These are phyloP conservation scores for Microctenopoma stevenorrisi DNA, from an alignment of 2,797 vertebrate genomes.

Conservation along the genomic window DNA sequence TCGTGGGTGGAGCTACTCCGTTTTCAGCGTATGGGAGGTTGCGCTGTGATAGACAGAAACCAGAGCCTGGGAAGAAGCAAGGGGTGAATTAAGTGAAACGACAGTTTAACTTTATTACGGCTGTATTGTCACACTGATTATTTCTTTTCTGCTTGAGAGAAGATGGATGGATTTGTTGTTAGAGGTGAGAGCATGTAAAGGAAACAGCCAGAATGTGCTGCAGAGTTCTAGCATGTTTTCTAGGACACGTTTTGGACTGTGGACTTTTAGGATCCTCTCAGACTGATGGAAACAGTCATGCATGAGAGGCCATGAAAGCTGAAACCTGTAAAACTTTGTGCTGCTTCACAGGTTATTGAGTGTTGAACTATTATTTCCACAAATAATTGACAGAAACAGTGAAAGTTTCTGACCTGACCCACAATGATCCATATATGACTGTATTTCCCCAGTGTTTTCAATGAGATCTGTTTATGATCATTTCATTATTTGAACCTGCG, in stretches of 20 bases:
- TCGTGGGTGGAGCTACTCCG: neutral
- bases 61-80: conserved; percentile 1
- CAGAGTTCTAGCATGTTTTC: conserved; percentile 18
- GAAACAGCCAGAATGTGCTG: neutral
- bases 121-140: conserved; percentile 3
- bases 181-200: neutral
- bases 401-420: conserved; percentile 7
- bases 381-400: conserved; percentile 36
- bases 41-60: conserved; percentile 14
- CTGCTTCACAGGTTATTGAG: conserved; percentile 30
- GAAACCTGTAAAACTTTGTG: conserved; percentile 31
- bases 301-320: conserved; percentile 32
- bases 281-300: conserved; percentile 30
- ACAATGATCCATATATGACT: conserved; percentile 7
- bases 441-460: neutral
- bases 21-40: conserved; percentile 12
- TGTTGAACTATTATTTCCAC: conserved; percentile 1
- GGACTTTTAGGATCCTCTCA: conserved; percentile 17
- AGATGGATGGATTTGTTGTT: conserved; percentile 6
- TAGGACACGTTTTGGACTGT: neutral
- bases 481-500: neutral
- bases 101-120: conserved; percentile 8
- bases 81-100: conserved; percentile 4
- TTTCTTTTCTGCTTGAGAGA: conserved; percentile 3
- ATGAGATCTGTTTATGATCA: conserved; percentile 4